phyloP scores from a whole-genome alignment of 2,113 vertebrate species.

The Cryptoleucopteryx plumbea region DNA sequence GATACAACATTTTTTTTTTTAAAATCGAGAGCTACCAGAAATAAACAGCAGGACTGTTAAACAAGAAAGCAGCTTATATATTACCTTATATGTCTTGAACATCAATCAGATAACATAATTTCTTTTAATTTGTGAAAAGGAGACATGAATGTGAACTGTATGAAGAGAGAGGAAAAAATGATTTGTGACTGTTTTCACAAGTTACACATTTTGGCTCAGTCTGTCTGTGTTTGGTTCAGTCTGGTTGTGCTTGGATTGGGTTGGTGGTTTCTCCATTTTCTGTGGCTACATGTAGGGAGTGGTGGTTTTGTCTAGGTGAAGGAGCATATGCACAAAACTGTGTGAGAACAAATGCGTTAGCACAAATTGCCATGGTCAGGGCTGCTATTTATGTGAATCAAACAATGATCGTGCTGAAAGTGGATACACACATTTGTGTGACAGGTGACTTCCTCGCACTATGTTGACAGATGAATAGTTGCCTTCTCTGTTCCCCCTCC shows the following conservation, averaged over 20 bases:
- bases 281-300: background rate
- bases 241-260: background rate
- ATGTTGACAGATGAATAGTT: background rate
- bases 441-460: background rate
- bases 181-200: background rate
- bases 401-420: background rate
- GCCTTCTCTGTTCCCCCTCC: background rate
- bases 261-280: background rate
- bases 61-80: background rate
- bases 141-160: background rate
- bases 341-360: background rate
- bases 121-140: background rate
- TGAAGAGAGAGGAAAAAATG: background rate
- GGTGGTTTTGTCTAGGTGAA: background rate
- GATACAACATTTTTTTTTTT: rapidly evolving
- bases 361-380: background rate
- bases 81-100: background rate
- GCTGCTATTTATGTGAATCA: background rate
- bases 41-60: background rate
- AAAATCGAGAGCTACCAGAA: background rate
- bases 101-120: background rate
- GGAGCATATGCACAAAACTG: background rate
- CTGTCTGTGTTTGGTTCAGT: background rate
- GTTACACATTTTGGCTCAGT: background rate
- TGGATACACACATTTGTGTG: background rate